Evolutionary conservation across 2,888 invertebrate species (phyloP).

Genomic region (Ennomos erosarius): DNA sequence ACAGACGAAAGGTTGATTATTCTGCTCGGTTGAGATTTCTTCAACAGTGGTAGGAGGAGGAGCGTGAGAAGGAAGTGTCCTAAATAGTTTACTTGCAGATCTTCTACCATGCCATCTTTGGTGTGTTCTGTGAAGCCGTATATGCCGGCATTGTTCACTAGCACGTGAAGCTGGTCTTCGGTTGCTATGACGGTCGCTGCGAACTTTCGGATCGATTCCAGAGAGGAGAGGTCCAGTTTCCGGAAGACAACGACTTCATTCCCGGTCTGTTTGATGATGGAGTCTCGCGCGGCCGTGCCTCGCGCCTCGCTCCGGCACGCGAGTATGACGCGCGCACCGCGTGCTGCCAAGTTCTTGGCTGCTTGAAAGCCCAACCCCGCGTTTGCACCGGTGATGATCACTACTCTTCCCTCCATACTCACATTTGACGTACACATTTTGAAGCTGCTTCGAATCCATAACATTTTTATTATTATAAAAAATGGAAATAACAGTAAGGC

Average conservation of each 20-base stretch:
- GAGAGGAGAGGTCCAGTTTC: slow-evolving; percentile 75
- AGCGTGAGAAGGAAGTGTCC: slow-evolving; percentile 84
- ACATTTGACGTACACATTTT: slow-evolving; percentile 24
- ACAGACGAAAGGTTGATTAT: slow-evolving; percentile 79
- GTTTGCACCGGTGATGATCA: slow-evolving; percentile 93
- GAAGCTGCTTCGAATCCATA: slow-evolving; percentile 16
- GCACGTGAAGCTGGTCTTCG: slow-evolving; percentile 79
- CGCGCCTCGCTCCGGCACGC: slow-evolving; percentile 90
- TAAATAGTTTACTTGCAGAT: slow-evolving; percentile 85
- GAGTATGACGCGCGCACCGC: slow-evolving; percentile 91
- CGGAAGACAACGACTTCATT: slow-evolving; percentile 59
- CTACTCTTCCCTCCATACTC: slow-evolving; percentile 89
- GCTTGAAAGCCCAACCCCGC: slow-evolving; percentile 92
- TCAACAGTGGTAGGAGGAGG: slow-evolving; percentile 52
- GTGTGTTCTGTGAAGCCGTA: slow-evolving; percentile 70
- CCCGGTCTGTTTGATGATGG: slow-evolving; percentile 44
- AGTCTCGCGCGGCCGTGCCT: slow-evolving; percentile 81
- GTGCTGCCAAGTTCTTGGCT: slow-evolving; percentile 87
- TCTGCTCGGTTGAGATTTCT: slow-evolving; percentile 47
- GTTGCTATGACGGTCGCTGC: slow-evolving; percentile 78
- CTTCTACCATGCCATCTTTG: slow-evolving; percentile 85
- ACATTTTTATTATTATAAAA: background rate
- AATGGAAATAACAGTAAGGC: background rate
- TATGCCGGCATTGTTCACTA: slow-evolving; percentile 86
- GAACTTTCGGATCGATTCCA: slow-evolving; percentile 84